Base-by-base conservation (phyloP, 2,113 vertebrate genomes). In the Phoenicopterus ruber region DNA sequence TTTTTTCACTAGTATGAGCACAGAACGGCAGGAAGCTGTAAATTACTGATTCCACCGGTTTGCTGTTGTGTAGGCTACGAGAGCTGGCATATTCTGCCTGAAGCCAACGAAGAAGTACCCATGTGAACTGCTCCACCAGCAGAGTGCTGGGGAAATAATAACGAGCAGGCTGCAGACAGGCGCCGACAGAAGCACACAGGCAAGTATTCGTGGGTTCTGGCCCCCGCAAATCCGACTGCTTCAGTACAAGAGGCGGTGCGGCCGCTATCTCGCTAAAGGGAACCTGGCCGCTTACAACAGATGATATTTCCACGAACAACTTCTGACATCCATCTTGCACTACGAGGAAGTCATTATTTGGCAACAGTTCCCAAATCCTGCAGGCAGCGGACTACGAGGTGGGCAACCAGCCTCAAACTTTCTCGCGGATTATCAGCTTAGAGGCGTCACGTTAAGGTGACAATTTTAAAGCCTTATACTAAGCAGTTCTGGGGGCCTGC, bases 181-280 rank as follows among this genome's bases (percentile, higher is more conserved):
- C 57, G 61, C 67, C 32, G 34, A 14, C 50, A 26, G 46, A 49
- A n/a, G 69, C 59, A 52, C 36, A 6, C 47, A n/a, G 10, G 17
- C 16, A 22, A 22, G 7, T 22, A 38, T 12, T 1, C 26, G 28
- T 0, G 1, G n/a, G 57, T 19, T 84, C 17, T 24, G 67, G 7
- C 21, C 82, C 19, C 63, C n/a, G 13, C 3, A 4, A 57, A 54
- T 10, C 10, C 0, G 2, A 31, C 31, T 15, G 25, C 57, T 76
- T 36, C 11, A 47, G n/a, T 2, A 9, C 11, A 40, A 57, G 29
- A 31, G 26, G 18, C 0, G 38, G 42, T 0, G 3, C 1, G 28
- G 17, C 70, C 44, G 58, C 66, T 34, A 5, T 13, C 49, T 36
- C 86, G 10, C 61, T 28, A 18, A 61, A 40, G 19, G 58, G 40